These are phyloP conservation scores for Ctenochaetus hawaiiensis DNA, from an alignment of 2,797 vertebrate genomes.

Conservation along the genomic window DNA sequence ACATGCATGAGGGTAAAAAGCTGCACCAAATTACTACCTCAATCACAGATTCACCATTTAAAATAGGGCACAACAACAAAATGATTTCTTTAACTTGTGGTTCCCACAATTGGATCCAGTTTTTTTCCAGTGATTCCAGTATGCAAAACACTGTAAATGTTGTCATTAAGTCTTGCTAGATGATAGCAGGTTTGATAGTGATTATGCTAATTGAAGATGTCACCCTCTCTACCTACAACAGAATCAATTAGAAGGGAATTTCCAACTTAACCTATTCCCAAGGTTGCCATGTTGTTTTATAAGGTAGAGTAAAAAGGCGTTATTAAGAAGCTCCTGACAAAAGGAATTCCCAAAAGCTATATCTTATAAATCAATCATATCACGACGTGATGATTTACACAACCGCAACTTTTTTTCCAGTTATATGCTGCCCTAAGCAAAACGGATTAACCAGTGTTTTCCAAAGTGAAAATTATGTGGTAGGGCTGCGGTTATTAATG, in stretches of 20 bases:
- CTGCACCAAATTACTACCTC: slow-evolving; percentile 32
- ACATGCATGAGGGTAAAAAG: slow-evolving; percentile 22
- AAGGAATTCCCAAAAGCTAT: not conserved
- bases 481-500: not conserved
- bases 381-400: not conserved
- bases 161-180: not conserved
- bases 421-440: too few relatives aligned
- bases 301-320: not conserved
- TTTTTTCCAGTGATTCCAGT: not conserved
- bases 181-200: not conserved
- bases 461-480: not conserved
- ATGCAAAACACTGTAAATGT: not conserved
- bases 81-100: slow-evolving; percentile 7
- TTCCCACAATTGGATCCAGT: not conserved
- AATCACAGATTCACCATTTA: slow-evolving; percentile 33
- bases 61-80: slow-evolving; percentile 53
- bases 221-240: not conserved
- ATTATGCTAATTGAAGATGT: not conserved
- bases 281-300: not conserved
- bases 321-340: not conserved
- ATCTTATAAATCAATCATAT: not conserved
- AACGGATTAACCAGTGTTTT: not conserved
- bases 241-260: not conserved
- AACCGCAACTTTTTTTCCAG: not conserved
- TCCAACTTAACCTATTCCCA: not conserved